Conservation (phyloP, 2,888 invertebrate genomes). For the Luffia ferchaultella region DNA sequence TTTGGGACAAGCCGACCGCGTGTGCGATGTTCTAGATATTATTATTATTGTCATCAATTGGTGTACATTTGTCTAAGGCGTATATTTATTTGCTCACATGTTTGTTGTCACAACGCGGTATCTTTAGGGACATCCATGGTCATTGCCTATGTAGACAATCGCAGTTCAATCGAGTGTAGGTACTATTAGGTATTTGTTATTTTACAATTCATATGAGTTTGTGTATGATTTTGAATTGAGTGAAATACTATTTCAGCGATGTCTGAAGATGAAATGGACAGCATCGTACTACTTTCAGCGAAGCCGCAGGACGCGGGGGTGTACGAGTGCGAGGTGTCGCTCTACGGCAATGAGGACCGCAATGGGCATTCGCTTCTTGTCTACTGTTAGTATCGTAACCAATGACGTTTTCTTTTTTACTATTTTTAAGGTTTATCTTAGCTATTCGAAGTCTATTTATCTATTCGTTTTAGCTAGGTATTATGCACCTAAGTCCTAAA, state of each 20-base stretch:
- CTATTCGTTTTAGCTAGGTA: neutral
- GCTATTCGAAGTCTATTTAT: neutral
- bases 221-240: too few species aligned
- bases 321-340: conserved; percentile 44
- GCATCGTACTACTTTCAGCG: conserved; percentile 28
- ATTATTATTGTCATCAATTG: too few species aligned
- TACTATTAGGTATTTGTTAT: too few species aligned
- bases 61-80: too few species aligned
- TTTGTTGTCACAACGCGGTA: too few species aligned
- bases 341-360: conserved; percentile 25
- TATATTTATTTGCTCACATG: too few species aligned
- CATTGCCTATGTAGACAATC: too few species aligned
- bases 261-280: conserved; percentile 27
- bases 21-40: too few species aligned
- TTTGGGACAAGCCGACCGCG: too few species aligned
- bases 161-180: too few species aligned
- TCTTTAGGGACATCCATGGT: too few species aligned
- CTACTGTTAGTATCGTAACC: conserved; percentile 50
- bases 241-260: conserved; percentile 27
- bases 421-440: neutral
- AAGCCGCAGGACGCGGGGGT: conserved; percentile 34
- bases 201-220: too few species aligned
- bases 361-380: conserved; percentile 31
- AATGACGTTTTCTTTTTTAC: neutral
- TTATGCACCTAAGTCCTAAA: neutral